These are phyloP conservation scores for Microtus oregoni DNA, from an alignment of 2,113 vertebrate genomes.

Conservation along the genomic window DNA sequence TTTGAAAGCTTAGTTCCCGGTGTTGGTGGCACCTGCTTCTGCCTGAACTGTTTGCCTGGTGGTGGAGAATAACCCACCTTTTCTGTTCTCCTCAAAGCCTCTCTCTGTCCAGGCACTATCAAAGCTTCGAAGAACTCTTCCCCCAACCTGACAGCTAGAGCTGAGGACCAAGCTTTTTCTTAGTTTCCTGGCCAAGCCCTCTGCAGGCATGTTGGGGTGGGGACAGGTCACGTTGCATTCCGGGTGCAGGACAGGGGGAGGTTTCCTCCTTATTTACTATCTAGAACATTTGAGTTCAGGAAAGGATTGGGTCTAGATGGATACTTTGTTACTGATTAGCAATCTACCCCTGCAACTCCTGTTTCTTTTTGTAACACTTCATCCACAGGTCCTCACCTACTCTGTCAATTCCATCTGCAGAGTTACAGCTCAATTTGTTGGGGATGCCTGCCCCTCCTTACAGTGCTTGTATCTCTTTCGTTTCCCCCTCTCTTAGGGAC, in stretches of 20 bases:
- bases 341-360: constrained; percentile 39
- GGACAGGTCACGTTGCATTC: neutral
- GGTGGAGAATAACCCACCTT: constrained; percentile 46
- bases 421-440: neutral
- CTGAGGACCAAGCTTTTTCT: neutral
- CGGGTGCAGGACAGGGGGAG: fast-evolving
- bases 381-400: neutral
- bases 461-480: neutral
- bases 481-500: neutral
- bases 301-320: constrained; percentile 37
- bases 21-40: neutral
- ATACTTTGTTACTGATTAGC: constrained; percentile 79
- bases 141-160: neutral
- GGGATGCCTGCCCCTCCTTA: neutral
- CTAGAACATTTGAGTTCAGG: constrained; percentile 5
- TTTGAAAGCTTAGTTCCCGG: constrained; percentile 17
- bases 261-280: constrained; percentile 44
- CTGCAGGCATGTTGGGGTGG: neutral
- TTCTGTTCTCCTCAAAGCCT: constrained; percentile 56
- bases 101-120: neutral
- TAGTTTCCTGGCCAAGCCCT: neutral
- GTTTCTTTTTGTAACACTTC: constrained; percentile 72
- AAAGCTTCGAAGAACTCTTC: neutral
- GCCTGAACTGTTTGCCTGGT: constrained; percentile 36
- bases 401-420: neutral